phyloP scores from a whole-genome alignment of 2,888 invertebrate genomes.

The Cerastis rubricosa region DNA sequence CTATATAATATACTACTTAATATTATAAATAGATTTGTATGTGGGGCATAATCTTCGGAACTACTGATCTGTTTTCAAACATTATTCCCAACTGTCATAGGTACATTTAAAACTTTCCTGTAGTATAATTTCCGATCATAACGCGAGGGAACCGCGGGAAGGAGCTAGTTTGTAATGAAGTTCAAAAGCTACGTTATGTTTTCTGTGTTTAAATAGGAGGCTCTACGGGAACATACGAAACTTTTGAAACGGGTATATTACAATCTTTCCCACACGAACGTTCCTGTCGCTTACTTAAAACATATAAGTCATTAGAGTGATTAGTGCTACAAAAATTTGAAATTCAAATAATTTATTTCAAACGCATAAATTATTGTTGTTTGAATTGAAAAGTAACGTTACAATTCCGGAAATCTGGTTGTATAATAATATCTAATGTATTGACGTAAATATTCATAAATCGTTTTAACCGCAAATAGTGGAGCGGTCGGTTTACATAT shows the following conservation, averaged over 20 bases:
- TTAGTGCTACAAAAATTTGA: background rate
- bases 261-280: background rate
- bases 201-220: background rate
- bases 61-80: too few species aligned
- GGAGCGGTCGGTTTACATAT: slow-evolving; percentile 22
- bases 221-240: too few species aligned
- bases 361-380: background rate
- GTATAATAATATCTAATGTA: slow-evolving; percentile 10
- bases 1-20: too few species aligned
- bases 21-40: too few species aligned
- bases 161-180: too few species aligned
- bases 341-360: background rate
- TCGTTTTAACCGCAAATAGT: slow-evolving; percentile 15
- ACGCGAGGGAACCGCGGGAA: too few species aligned
- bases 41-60: too few species aligned
- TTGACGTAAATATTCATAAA: slow-evolving; percentile 27
- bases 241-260: too few species aligned
- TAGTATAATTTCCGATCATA: too few species aligned
- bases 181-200: background rate
- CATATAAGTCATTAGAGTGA: background rate
- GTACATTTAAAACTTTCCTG: too few species aligned
- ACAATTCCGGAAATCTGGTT: slow-evolving; percentile 18
- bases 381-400: slow-evolving; percentile 10
- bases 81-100: too few species aligned
- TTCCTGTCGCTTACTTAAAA: background rate